phyloP scores from a whole-genome alignment of 92 coral and sea anemone species.

The Palythoa caribaeorum region DNA sequence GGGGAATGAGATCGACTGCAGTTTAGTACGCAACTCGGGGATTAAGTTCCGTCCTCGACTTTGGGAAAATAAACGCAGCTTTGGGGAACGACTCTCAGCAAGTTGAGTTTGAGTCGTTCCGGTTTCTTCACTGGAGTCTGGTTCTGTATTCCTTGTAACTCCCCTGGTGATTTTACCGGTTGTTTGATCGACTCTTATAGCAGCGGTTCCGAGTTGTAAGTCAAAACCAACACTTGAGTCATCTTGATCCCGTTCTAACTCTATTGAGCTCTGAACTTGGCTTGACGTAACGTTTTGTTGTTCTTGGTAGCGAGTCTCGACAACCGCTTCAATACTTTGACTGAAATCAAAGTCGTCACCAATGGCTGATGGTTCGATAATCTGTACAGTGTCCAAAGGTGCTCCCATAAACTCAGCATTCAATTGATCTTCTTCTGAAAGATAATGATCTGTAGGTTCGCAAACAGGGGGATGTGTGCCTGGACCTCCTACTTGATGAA shows the following conservation, averaged over 20 bases:
- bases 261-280: not conserved
- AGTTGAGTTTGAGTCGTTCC: constrained; percentile 25
- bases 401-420: constrained; percentile 48
- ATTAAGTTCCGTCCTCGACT: constrained; percentile 85
- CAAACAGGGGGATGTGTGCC: not conserved
- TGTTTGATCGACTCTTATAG: constrained; percentile 2
- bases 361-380: not conserved
- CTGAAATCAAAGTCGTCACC: constrained; percentile 39
- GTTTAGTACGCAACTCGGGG: constrained; percentile 93
- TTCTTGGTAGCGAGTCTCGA: constrained; percentile 31
- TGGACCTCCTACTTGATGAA: not conserved
- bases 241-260: not conserved
- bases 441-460: constrained; percentile 5
- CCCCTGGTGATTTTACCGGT: constrained; percentile 14
- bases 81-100: constrained; percentile 66
- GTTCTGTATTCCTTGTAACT: not conserved
- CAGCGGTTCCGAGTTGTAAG: constrained; percentile 8
- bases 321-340: constrained; percentile 44
- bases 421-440: constrained; percentile 34
- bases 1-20: constrained; percentile 81
- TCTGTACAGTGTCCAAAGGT: constrained; percentile 3
- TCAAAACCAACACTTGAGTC: constrained; percentile 28
- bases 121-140: not conserved
- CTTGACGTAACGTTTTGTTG: not conserved
- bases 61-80: constrained; percentile 86